Conservation (phyloP, 2,888 invertebrate genomes). For the Hemistola chrysoprasaria region DNA sequence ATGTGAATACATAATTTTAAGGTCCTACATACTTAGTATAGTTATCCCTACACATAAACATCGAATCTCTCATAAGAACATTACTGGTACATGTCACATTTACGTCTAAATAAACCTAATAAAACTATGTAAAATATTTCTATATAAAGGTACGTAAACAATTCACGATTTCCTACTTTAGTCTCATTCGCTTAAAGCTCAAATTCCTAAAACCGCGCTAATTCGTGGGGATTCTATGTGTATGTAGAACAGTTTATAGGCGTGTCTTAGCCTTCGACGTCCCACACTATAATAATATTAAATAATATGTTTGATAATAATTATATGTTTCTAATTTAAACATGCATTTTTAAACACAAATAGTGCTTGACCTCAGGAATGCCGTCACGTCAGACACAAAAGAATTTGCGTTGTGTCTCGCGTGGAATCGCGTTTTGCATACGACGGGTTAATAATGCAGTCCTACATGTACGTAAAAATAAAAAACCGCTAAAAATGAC, state of each 20-base stretch:
- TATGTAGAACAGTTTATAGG: slow-evolving; percentile 44
- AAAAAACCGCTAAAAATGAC: too few species aligned
- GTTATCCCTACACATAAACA: slow-evolving; percentile 1
- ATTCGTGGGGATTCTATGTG: slow-evolving; percentile 39
- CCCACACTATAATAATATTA: too few species aligned
- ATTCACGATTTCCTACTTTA: slow-evolving; percentile 48
- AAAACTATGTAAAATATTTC: slow-evolving; percentile 40
- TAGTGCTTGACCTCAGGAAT: too few species aligned
- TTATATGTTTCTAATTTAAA: too few species aligned
- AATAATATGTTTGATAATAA: too few species aligned
- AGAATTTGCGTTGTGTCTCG: too few species aligned
- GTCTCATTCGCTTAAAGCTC: slow-evolving; percentile 65
- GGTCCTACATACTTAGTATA: not conserved
- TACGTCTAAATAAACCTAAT: slow-evolving; percentile 18
- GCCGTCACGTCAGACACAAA: too few species aligned
- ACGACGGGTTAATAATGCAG: too few species aligned
- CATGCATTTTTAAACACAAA: too few species aligned
- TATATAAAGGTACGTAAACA: slow-evolving; percentile 49
- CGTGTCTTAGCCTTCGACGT: slow-evolving; percentile 41
- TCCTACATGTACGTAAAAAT: too few species aligned
- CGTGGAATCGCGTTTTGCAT: too few species aligned
- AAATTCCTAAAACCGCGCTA: slow-evolving; percentile 41
- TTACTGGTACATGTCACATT: slow-evolving; percentile 17
- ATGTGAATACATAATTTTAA: slow-evolving; percentile 4
- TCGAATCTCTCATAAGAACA: slow-evolving; percentile 12